Base-by-base conservation (phyloP, 1,140 invertebrate genomes). In the Coelopa frigida region DNA sequence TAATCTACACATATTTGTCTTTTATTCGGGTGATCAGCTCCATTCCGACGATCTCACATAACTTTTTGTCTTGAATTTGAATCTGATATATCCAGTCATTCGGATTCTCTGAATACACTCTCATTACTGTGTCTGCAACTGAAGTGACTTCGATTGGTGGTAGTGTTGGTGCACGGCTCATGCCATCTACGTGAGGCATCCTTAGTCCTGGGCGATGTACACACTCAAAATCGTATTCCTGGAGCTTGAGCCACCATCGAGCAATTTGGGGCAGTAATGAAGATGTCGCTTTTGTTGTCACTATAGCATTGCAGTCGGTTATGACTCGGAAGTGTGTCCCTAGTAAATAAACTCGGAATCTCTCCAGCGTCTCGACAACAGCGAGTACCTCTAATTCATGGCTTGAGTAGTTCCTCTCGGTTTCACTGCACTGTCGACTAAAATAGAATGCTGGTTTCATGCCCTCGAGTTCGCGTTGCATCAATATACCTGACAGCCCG, bases 321-420 rank as follows among this genome's bases (percentile, higher is more conserved):
- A 68, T 36, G 5, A 72, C 55, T 44, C 58, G 60, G 44, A 71
- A 68, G n/a, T 55, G n/a, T 24, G 57, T 60, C 5, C 66, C 70
- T 12, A 63, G 43, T 1, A 74, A 40, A 39, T 74, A 74, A 17
- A 52, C 18, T 14, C 66, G 23, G 23, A 45, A 45, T 20, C 43
- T n/a, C 18, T 50, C 43, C 23, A 50, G 17, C 12, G 29, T 11
- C 31, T 45, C 48, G 8, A 46, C 44, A 24, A 46, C 33, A 5
- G 37, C 37, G 3, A 50, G 21, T 11, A 21, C 21, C n/a, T 50
- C 27, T 3, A 70, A 35, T 24, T 70, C 58, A 51, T 70, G 70
- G 44, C 59, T 56, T 2, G 46, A 44, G 31, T 53, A 58, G 12
- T 55, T 55, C 38, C 50, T 27, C 54, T 70, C 56, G 5, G 46